A percentile compares a stretch with the other conserved stretches of the same genome.
These are phyloP conservation scores for Megalurothrips usitatus DNA, from an alignment of 2,888 invertebrate species.

Conservation along the genomic window DNA sequence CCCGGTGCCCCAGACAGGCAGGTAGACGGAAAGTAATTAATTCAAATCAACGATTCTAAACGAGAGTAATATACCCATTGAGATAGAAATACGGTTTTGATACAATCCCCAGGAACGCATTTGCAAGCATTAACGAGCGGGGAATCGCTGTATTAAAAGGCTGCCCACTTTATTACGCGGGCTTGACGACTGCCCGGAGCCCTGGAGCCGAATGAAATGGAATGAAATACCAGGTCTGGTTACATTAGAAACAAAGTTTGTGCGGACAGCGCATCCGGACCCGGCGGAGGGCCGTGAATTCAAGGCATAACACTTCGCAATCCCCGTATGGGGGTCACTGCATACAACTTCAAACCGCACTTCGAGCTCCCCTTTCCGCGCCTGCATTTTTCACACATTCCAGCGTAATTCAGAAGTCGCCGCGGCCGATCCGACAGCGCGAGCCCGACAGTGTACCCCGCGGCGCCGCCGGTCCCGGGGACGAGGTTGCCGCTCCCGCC, in stretches of 20 bases:
- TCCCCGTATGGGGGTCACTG: not conserved
- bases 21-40: constrained; percentile 8
- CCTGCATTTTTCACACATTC: not conserved
- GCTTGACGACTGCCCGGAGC: not conserved
- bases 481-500: not conserved
- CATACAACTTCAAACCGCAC: not conserved
- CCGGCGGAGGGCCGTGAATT: no score
- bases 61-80: constrained; percentile 25
- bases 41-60: constrained; percentile 25
- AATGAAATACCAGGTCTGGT: no score
- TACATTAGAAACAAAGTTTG: no score
- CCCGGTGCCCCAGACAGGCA: not conserved
- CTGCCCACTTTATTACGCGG: constrained; percentile 9
- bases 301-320: not conserved
- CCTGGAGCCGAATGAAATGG: no score
- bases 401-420: no score
- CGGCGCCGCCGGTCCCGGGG: not conserved
- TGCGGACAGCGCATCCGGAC: no score
- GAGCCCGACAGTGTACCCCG: not conserved
- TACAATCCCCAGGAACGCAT: constrained; percentile 9
- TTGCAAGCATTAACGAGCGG: constrained; percentile 16
- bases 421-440: not conserved
- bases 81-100: constrained; percentile 14
- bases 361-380: not conserved
- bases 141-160: constrained; percentile 3